Percentiles rank a stretch among this genome's conserved stretches.
Conservation (phyloP, 1,140 invertebrate genomes). For the Hyposmocoma kahamanoa region DNA sequence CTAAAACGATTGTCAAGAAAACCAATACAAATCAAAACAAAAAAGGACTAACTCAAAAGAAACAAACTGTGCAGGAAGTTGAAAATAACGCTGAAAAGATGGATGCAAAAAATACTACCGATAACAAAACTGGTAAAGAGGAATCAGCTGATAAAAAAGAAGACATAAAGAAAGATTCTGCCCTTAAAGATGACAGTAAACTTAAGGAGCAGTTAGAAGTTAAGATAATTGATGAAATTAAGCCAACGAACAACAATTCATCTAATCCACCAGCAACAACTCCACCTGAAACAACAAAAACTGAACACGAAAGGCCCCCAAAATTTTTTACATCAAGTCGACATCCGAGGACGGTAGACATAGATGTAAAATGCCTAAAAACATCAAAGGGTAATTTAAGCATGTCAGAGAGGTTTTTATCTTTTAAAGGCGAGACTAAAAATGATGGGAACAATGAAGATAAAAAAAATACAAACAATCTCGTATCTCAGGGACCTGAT, state of each 20-base stretch:
- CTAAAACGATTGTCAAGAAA: conserved; percentile 46
- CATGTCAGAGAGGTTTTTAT: conserved; percentile 58
- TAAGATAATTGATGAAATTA: conserved; percentile 3
- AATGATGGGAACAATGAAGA: conserved; percentile 46
- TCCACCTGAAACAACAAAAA: conserved; percentile 37
- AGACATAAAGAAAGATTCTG: conserved; percentile 12
- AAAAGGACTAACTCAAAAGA: conserved; percentile 18
- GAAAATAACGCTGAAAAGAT: conserved; percentile 13
- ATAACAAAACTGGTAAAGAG: conserved; percentile 15
- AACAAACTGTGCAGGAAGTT: conserved; percentile 12
- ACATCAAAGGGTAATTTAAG: conserved; percentile 61
- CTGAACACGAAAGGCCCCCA: conserved; percentile 52
- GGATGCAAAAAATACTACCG: conserved; percentile 17
- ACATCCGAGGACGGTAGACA: conserved; percentile 58
- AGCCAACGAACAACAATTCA: not conserved
- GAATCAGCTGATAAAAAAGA: conserved; percentile 12
- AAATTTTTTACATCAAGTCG: conserved; percentile 65
- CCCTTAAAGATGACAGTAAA: conserved; percentile 1
- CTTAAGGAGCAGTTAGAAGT: not conserved
- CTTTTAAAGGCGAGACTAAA: conserved; percentile 59
- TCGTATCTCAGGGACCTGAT: conserved; percentile 56
- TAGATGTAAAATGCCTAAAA: conserved; percentile 64
- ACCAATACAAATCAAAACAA: conserved; percentile 36
- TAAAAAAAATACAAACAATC: conserved; percentile 40
- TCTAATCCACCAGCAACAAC: conserved; percentile 7